Percentiles rank a stretch among this genome's conserved stretches.
Conservation (phyloP, 2,888 invertebrate species). For the Drosophila antonietae region DNA sequence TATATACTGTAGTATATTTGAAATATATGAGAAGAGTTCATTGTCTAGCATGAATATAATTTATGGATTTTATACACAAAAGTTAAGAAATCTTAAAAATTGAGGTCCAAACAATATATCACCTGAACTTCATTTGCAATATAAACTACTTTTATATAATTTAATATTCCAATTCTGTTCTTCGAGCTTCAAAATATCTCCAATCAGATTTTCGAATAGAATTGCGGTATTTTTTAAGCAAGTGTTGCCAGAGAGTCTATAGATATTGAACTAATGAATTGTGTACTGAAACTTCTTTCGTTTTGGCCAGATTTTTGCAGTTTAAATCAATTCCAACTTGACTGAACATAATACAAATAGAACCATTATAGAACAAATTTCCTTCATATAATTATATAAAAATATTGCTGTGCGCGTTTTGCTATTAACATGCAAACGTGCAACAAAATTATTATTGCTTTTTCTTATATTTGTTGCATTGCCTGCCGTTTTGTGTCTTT, state of each 20-base stretch:
- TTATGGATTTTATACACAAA: too few species aligned
- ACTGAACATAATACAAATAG: neutral
- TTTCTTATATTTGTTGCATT: conserved; percentile 6
- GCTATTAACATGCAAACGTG: conserved; percentile 13
- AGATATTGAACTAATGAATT: neutral
- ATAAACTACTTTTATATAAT: neutral
- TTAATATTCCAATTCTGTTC: too few species aligned
- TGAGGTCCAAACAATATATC: too few species aligned
- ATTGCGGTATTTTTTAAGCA: neutral
- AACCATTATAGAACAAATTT: conserved; percentile 8
- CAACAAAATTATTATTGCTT: conserved; percentile 3
- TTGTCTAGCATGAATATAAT: too few species aligned
- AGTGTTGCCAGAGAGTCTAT: neutral
- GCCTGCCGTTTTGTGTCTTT: conserved; percentile 49
- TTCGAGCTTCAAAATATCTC: too few species aligned
- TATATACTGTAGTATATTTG: too few species aligned
- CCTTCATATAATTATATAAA: neutral
- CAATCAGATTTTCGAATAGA: too few species aligned
- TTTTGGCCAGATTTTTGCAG: neutral
- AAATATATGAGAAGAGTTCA: too few species aligned
- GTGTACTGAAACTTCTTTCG: too few species aligned
- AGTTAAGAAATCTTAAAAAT: too few species aligned
- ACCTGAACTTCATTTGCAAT: too few species aligned
- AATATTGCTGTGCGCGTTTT: conserved; percentile 26
- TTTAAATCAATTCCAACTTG: too few species aligned